Evolutionary conservation across 2,797 vertebrate genomes (phyloP).

Genomic region (Synaphobranchus kaupii): DNA sequence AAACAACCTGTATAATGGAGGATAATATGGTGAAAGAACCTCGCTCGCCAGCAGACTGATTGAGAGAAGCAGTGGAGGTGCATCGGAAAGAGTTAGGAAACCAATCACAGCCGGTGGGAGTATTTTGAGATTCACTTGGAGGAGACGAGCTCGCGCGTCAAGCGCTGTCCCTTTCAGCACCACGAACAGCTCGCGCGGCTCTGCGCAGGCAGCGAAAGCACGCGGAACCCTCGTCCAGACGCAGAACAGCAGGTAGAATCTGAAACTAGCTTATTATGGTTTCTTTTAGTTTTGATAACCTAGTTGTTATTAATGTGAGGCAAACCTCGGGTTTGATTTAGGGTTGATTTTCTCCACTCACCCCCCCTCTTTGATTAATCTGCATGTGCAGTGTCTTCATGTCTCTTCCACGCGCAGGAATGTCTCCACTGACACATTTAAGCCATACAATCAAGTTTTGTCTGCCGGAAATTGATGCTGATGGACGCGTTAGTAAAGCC

Average conservation of each 20-base stretch:
- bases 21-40: background rate
- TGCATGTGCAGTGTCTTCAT: background rate
- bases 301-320: background rate
- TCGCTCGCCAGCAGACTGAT: background rate
- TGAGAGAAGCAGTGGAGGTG: background rate
- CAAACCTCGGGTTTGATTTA: background rate
- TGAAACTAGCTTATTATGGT: background rate
- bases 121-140: conserved; percentile 20
- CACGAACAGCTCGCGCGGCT: background rate
- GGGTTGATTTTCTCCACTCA: background rate
- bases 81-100: conserved; percentile 8
- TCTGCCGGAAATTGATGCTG: too few species aligned
- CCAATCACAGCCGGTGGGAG: conserved; percentile 17
- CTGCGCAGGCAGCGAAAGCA: background rate
- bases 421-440: background rate
- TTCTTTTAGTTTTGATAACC: background rate
- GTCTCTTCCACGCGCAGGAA: background rate
- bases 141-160: conserved; percentile 8
- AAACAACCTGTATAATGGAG: background rate
- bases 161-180: conserved; percentile 12
- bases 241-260: background rate
- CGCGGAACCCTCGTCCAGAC: background rate
- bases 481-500: background rate
- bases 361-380: background rate
- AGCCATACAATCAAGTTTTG: background rate